Evolutionary conservation across 2,888 invertebrate species (phyloP).

Genomic region (Gari tellinella): DNA sequence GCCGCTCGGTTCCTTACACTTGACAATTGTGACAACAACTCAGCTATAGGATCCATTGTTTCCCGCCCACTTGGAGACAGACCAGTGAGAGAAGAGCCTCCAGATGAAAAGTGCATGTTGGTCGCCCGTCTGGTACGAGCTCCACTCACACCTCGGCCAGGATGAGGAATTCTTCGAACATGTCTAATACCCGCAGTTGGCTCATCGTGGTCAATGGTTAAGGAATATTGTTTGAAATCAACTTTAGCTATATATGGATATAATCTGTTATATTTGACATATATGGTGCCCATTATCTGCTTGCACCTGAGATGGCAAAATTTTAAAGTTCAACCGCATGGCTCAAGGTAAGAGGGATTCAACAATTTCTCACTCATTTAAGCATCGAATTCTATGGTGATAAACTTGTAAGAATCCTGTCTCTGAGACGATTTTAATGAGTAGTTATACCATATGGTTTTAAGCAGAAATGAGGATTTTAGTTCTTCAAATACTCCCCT

Average conservation of each 20-base stretch:
- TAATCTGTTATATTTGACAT: not conserved
- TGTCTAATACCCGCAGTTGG: constrained; percentile 88
- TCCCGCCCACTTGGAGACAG: constrained; percentile 95
- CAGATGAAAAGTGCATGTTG: constrained; percentile 97
- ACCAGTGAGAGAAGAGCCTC: constrained; percentile 90
- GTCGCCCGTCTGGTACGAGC: constrained; percentile 91
- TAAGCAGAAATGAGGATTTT: too few species aligned
- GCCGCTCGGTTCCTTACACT: constrained; percentile 91
- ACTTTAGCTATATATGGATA: not conserved
- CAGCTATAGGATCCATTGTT: constrained; percentile 98
- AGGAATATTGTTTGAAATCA: constrained; percentile 1
- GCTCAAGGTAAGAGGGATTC: too few species aligned
- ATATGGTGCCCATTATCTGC: not conserved
- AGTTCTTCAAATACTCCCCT: too few species aligned
- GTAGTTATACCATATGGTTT: too few species aligned
- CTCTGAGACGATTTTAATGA: too few species aligned
- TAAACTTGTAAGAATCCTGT: too few species aligned
- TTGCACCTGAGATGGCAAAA: not conserved
- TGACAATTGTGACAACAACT: constrained; percentile 96
- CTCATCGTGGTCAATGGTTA: constrained; percentile 89
- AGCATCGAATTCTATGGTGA: too few species aligned
- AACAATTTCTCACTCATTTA: too few species aligned
- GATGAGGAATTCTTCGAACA: constrained; percentile 92
- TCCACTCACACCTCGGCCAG: constrained; percentile 89
- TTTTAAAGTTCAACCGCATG: too few species aligned